phyloP scores from a whole-genome alignment of 2,797 vertebrate genomes.

The Sebastes minor region DNA sequence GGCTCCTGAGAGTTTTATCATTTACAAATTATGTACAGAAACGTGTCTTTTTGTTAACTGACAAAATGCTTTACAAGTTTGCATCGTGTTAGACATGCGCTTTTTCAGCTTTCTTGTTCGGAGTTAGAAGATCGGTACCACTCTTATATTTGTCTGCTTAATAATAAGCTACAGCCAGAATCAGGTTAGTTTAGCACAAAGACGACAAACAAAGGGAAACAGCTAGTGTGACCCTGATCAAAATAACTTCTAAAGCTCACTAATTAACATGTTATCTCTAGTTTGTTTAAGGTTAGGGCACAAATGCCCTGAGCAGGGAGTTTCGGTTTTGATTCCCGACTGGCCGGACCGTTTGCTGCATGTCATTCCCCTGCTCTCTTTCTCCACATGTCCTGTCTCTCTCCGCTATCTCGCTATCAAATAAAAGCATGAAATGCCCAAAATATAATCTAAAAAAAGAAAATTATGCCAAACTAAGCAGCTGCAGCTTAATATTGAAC shows the following conservation, averaged over 20 bases:
- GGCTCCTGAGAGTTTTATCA: conserved; percentile 7
- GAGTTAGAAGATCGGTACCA: not conserved
- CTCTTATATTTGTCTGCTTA: not conserved
- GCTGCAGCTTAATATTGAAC: not conserved
- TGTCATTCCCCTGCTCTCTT: not conserved
- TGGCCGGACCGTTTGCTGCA: not conserved
- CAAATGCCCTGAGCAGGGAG: not conserved
- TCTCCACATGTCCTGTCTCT: not conserved
- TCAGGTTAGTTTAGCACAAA: not conserved
- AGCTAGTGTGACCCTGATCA: too few species aligned
- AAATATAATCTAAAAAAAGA: not conserved
- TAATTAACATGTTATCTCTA: too few species aligned
- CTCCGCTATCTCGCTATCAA: not conserved
- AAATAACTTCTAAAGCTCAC: not conserved
- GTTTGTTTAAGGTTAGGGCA: not conserved
- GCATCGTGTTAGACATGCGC: not conserved
- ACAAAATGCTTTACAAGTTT: not conserved
- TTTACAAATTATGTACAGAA: not conserved
- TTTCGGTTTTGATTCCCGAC: not conserved
- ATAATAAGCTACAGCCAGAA: not conserved
- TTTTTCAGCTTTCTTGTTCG: not conserved
- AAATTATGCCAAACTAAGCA: not conserved
- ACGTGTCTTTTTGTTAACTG: not conserved
- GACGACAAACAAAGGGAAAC: not conserved
- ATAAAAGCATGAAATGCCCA: not conserved